Evolutionary conservation across 2,797 vertebrate species (phyloP), one percentile per base, ranked within the genome.

Genomic region (Cuniculus paca): DNA sequence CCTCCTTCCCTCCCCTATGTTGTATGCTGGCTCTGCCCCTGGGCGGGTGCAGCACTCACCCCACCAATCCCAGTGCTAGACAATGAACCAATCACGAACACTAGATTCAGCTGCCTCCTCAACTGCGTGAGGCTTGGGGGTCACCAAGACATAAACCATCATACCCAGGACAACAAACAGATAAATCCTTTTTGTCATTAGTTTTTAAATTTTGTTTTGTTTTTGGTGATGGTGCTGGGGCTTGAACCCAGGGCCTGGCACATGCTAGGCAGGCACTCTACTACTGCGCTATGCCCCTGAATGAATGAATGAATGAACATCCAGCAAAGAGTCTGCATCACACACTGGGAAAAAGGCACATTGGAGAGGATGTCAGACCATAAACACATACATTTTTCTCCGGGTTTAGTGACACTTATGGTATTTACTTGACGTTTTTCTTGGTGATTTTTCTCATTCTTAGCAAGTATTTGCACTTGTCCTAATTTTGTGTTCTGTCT

Each of bases 361-460:
- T 42, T n/a, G n/a, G 54, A 78, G 39, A 70, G 13, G 17, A 2
- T 7, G 31, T 72, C 63, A 31, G 48, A 13, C 5, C 34, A 50
- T 48, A 34, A 85, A 56, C 61, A 70, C 70, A 88, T 52, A 36
- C 60, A 19, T 45, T 45, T 36, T 78, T 83, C 50, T 68, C 48
- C 20, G 16, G 75, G 45, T 82, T 92, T 70, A 42, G 31, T 90
- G 45, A 48, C 52, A 7, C 61, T 81, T 50, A 26, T 48, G 42
- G n/a, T 39, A 65, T 83, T 84, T 90, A 36, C 36, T 75, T 81
- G 52, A 50, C 80, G 28, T 56, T 4, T 50, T 56, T 34, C 36
- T 45, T 58, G 24, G 13, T 68, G 39, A 50, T 60, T 87, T 90
- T 92, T 87, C 77, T 95, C 36, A 52, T 65, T 79, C 77, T 56